A percentile compares a stretch with the other conserved stretches of the same genome.
Evolutionary conservation across 2,888 invertebrate species (phyloP).

Genomic region (Dinocampus coccinellae): DNA sequence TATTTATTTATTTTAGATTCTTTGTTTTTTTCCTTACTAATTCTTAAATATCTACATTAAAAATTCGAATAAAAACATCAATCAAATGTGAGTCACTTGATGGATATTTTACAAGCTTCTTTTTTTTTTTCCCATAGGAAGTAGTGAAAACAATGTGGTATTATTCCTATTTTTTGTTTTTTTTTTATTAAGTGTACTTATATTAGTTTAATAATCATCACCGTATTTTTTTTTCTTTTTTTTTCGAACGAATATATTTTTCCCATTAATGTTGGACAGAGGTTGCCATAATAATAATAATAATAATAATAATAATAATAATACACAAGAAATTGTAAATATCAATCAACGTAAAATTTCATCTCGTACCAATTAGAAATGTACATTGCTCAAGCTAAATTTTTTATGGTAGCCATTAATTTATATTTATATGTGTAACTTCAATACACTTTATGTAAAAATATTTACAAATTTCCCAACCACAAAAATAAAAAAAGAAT

Average conservation of each 20-base stretch:
- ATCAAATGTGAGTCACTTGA: constrained; percentile 42
- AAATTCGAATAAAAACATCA: constrained; percentile 44
- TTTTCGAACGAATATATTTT: no score
- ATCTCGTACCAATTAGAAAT: neutral
- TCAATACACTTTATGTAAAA: neutral
- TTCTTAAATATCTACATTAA: constrained; percentile 43
- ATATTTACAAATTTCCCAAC: neutral
- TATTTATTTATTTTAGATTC: constrained; percentile 14
- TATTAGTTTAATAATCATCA: constrained; percentile 11
- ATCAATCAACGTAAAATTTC: constrained; percentile 16
- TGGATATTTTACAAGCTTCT: constrained; percentile 48
- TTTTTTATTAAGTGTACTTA: constrained; percentile 36
- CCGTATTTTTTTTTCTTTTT: neutral
- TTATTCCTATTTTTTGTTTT: constrained; percentile 32
- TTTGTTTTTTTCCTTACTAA: constrained; percentile 37
- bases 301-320: no score
- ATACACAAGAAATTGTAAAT: constrained; percentile 23
- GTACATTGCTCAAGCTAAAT: neutral
- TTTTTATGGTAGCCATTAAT: neutral
- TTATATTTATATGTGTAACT: neutral
- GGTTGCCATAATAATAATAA: no score
- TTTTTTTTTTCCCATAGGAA: constrained; percentile 39
- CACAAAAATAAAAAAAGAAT: neutral
- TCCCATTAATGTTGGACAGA: no score
- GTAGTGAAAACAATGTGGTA: constrained; percentile 49